phyloP scores from a whole-genome alignment of 2,113 vertebrate genomes.

The Salminus brasiliensis region DNA sequence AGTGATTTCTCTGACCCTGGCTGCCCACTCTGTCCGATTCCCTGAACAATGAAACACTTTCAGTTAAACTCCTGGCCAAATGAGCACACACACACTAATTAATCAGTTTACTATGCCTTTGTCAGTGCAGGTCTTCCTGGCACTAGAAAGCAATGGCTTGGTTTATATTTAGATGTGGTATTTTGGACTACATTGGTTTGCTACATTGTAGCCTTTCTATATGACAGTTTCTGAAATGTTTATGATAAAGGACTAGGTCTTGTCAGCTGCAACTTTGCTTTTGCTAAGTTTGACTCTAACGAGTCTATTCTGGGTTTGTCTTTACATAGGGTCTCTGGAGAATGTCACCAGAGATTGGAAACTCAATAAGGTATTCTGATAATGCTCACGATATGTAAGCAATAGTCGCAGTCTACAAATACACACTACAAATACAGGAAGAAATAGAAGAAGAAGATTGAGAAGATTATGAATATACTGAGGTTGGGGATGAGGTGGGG shows the following conservation, averaged over 20 bases:
- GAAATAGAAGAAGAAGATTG: not conserved
- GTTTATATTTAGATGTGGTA: not conserved
- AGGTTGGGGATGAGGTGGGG: too few relatives aligned
- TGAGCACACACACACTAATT: not conserved
- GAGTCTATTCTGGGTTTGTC: not conserved
- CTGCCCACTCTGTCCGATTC: not conserved
- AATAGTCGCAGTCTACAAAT: not conserved
- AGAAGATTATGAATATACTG: not conserved
- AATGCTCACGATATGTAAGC: not conserved
- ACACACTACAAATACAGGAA: not conserved
- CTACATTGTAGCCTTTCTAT: not conserved
- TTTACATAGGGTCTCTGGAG: not conserved
- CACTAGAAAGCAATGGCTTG: not conserved
- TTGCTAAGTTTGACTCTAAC: not conserved
- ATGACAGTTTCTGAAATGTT: not conserved
- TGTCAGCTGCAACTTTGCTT: not conserved
- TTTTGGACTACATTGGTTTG: not conserved
- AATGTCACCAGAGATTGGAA: not conserved
- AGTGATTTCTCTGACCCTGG: not conserved
- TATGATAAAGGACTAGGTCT: not conserved
- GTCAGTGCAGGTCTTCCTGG: not conserved
- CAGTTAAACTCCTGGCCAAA: constrained; percentile 11
- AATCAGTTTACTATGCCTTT: not conserved
- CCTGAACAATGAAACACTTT: not conserved
- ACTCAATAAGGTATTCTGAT: not conserved